A percentile compares a stretch with the other conserved stretches of the same genome.
Evolutionary conservation across 2,888 invertebrate genomes (phyloP).

Genomic region (Heliconius charithonia): DNA sequence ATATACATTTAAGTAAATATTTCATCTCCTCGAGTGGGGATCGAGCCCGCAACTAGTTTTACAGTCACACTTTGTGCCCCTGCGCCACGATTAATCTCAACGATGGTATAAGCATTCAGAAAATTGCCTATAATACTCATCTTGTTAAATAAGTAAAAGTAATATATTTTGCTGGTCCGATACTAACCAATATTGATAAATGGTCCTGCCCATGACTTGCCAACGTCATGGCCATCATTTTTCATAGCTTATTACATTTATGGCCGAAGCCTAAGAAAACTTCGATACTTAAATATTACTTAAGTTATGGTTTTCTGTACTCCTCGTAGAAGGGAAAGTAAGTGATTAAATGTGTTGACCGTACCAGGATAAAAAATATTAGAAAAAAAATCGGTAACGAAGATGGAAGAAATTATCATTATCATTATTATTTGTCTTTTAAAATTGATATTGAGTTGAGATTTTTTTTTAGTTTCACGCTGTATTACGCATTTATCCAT

Average conservation of each 20-base stretch:
- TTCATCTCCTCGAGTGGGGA: no score
- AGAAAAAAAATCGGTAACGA: no score
- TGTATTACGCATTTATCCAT: no score
- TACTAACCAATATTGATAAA: constrained; percentile 60
- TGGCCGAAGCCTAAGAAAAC: constrained; percentile 49
- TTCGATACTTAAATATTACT: constrained; percentile 37
- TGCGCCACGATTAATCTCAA: no score
- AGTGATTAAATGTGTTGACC: background rate
- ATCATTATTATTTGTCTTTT: no score
- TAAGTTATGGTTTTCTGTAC: background rate
- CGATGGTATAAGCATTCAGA: background rate
- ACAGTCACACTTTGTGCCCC: no score
- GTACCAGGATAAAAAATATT: background rate
- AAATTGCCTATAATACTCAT: constrained; percentile 18
- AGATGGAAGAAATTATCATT: no score
- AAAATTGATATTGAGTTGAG: no score
- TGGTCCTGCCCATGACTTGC: constrained; percentile 70
- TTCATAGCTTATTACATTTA: constrained; percentile 61
- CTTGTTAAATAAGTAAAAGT: constrained; percentile 19
- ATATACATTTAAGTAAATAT: no score
- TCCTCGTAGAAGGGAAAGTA: background rate
- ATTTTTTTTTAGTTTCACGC: no score
- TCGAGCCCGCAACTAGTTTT: no score
- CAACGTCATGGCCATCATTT: constrained; percentile 53
- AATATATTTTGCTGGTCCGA: constrained; percentile 41